Base-by-base conservation (phyloP, 2,888 invertebrate genomes). In the Drosophila falleni region DNA sequence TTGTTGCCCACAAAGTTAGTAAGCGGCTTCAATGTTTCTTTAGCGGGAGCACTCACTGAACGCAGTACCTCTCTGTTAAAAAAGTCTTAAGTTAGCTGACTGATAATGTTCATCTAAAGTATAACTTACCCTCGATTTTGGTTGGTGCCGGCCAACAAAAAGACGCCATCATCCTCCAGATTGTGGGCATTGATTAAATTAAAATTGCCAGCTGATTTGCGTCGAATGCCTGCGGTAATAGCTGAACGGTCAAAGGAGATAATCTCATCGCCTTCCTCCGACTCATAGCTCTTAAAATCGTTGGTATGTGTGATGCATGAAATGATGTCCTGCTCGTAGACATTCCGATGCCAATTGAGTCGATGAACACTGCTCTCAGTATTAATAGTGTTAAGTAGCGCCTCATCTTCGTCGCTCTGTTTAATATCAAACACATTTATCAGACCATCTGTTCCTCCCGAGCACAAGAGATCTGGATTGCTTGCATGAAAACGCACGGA, bases 371-470 rank as follows among this genome's bases (percentile, higher is more conserved):
- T 96, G 68, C 95, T 96, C 87, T 96, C 96, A 0, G 96, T 95
- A 89, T 97, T 98, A 31, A 97, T 93, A 0, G 96, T 96, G 81
- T 95, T 95, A 13, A 93, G 92, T 2, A 98, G 93, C 0, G 98
- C 98, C 82, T 97, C 96, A 64, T 97, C 97, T 93, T 98, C 98
- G 0, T 92, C 93, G 0, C 93, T 85, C 89, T 97, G 94, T 53
- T 94, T 94, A 23, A 98, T 93, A 91, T 98, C 96, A 92, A 95
- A 98, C 3, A 97, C 90, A 92, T 98, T 98, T 1, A 98, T 94
- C 15, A 98, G 93, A 0, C 98, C 97, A 92, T 98, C 98, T 0
- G 95, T 94, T 1, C 97, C 96, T 0, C 97, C 97, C 0, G 97
- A 95, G 13, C 95, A 95, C 59, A 98, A 87, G 8, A 94, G 91